Evolutionary conservation across 2,888 invertebrate genomes (phyloP), one percentile per base, ranked within the genome.

Genomic region (Zygogramma bicolorata): DNA sequence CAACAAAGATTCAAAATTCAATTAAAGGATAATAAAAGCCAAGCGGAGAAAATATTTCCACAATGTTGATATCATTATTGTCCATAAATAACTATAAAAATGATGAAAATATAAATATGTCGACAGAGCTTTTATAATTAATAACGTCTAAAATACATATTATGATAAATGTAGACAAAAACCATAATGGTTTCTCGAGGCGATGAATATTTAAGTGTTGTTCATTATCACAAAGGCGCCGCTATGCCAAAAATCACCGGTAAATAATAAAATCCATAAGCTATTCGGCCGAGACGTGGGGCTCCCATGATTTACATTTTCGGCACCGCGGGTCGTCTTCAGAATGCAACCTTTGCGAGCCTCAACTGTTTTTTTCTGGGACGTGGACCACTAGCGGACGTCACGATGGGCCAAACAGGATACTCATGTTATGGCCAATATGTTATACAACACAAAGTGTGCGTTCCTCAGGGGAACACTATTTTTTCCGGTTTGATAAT

Each of bases 231-330:
- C 78, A 81, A 81, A 81, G 77, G 81, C 74, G 77, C 80, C 81
- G 81, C 80, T 74, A 76, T 77, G 81, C 77, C 75, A 78, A 82
- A 82, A 82, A 80, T 81, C 76, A 74, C 79, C 75, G 74, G 79
- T 82, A 81, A 81, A 81, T 82, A 81, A 79, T 79, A 81, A 77
- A 75, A 77, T 75, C 74, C 73, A 72, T 78, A 80, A 80, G 80
- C 76, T 80, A 80, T 77, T 76, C 75, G 77, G 73, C 71, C 77
- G 76, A 79, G 77, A 79, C 82, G 76, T 81, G 81, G 81, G 81
- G 81, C 75, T 77, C 75, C 73, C 72, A 73, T 82, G 82, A 83
- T 84, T 83, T 83, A 84, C 83, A 84, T 84, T 84, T 83, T 82
- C 74, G 78, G 70, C 83, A 71, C 84, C 68, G 81, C 80, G 77